Evolutionary conservation across 2,888 invertebrate species (phyloP).

Genomic region (Matsumyia berberina): DNA sequence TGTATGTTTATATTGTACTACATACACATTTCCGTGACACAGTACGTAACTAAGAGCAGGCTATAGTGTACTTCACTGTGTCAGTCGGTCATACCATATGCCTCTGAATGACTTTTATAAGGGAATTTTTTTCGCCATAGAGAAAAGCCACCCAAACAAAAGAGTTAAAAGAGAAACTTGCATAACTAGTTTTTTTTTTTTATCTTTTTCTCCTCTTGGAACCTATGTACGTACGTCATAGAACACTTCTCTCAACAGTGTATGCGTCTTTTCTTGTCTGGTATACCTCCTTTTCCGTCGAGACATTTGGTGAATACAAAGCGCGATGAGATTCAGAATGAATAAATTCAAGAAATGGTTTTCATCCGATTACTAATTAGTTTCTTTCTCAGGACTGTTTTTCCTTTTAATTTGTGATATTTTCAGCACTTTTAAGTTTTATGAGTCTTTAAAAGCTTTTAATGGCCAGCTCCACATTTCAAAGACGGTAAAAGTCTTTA

Average conservation of each 20-base stretch:
- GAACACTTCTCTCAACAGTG: conserved; percentile 2
- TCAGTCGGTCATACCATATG: conserved; percentile 60
- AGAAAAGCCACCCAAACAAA: conserved; percentile 65
- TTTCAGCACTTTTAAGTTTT: no score
- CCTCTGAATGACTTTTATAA: conserved; percentile 39
- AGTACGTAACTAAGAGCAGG: conserved; percentile 10
- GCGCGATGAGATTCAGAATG: neutral
- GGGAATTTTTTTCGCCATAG: conserved; percentile 19
- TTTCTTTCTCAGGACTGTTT: no score
- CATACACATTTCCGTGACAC: conserved; percentile 16
- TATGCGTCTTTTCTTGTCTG: neutral
- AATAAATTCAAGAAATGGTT: neutral
- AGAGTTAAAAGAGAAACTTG: conserved; percentile 73
- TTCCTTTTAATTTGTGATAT: no score
- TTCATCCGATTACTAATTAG: no score
- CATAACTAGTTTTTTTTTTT: conserved; percentile 49
- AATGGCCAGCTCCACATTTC: no score
- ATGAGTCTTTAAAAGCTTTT: no score
- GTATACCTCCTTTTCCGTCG: neutral
- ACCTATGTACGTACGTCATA: conserved; percentile 29
- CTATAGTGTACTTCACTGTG: conserved; percentile 43
- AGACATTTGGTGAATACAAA: neutral
- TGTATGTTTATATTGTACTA: conserved; percentile 16
- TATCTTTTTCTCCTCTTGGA: conserved; percentile 8
- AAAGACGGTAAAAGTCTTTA: no score